These are phyloP conservation scores for Pseudomugil tenellus DNA, from an alignment of 2,797 vertebrate species.

Conservation along the genomic window DNA sequence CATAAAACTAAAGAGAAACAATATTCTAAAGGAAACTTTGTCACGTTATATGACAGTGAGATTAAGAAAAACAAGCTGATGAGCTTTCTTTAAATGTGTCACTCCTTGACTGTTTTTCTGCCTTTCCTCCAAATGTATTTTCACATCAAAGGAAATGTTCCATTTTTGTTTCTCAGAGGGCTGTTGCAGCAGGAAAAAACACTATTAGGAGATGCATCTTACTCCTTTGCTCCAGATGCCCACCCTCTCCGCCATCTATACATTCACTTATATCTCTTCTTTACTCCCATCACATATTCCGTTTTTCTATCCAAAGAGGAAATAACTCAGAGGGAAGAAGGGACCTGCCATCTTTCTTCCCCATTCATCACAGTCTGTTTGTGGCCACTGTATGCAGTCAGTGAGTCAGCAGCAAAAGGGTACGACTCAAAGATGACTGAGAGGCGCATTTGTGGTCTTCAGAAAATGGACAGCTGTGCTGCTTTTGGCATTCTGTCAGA, in stretches of 20 bases:
- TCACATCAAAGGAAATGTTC: constrained; percentile 58
- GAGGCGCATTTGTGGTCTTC: constrained; percentile 45
- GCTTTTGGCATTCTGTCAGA: constrained; percentile 68
- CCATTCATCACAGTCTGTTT: constrained; percentile 71
- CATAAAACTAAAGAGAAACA: constrained; percentile 33
- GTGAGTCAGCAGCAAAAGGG: constrained; percentile 69
- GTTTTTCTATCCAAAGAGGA: constrained; percentile 59
- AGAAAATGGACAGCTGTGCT: constrained; percentile 63
- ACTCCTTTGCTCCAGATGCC: constrained; percentile 43
- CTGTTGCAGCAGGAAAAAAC: constrained; percentile 30
- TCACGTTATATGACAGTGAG: constrained; percentile 49
- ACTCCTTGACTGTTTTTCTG: constrained; percentile 52
- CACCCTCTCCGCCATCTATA: constrained; percentile 28
- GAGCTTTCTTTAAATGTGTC: constrained; percentile 61
- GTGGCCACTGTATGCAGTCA: constrained; percentile 52
- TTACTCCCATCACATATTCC: constrained; percentile 39
- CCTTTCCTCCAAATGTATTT: constrained; percentile 43
- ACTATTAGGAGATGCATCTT: constrained; percentile 49
- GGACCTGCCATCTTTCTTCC: constrained; percentile 59
- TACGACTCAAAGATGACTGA: constrained; percentile 46
- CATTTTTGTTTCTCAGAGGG: constrained; percentile 49
- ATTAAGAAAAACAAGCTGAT: constrained; percentile 54
- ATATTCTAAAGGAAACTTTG: constrained; percentile 53
- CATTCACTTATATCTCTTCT: constrained; percentile 29
- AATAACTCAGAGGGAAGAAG: constrained; percentile 63